phyloP scores from a whole-genome alignment of 2,888 invertebrate species.

The Eremobia ochroleuca region DNA sequence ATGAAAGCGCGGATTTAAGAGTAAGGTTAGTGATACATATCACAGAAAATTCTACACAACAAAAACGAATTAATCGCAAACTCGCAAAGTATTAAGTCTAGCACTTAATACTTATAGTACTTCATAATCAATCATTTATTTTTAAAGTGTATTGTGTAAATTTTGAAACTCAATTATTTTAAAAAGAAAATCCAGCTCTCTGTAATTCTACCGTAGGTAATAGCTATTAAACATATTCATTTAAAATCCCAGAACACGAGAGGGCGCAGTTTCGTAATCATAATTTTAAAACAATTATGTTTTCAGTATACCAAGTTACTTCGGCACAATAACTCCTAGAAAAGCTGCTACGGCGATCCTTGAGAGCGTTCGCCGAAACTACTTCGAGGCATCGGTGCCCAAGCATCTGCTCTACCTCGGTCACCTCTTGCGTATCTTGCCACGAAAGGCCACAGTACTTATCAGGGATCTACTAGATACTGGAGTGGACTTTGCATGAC shows the following conservation, averaged over 20 bases:
- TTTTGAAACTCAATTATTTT: neutral
- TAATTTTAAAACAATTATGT: neutral
- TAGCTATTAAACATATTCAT: neutral
- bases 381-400: slow-evolving; percentile 92
- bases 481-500: slow-evolving; percentile 92
- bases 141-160: too few relatives aligned
- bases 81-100: slow-evolving; percentile 6
- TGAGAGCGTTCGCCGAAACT: slow-evolving; percentile 92
- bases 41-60: neutral
- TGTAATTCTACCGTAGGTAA: neutral
- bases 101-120: neutral
- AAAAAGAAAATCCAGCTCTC: neutral
- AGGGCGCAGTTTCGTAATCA: neutral
- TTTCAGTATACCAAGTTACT: slow-evolving; percentile 92
- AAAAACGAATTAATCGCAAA: neutral
- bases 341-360: slow-evolving; percentile 91
- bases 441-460: slow-evolving; percentile 91
- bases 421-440: slow-evolving; percentile 91
- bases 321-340: slow-evolving; percentile 91
- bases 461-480: slow-evolving; percentile 92
- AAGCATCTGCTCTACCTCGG: slow-evolving; percentile 91
- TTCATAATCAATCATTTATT: neutral
- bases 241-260: neutral
- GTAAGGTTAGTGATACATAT: slow-evolving; percentile 83
- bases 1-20: slow-evolving; percentile 90